Evolutionary conservation across 1,140 invertebrate species (phyloP), one percentile per base, ranked within the genome.

Genomic region (Potamilus streckersoni): DNA sequence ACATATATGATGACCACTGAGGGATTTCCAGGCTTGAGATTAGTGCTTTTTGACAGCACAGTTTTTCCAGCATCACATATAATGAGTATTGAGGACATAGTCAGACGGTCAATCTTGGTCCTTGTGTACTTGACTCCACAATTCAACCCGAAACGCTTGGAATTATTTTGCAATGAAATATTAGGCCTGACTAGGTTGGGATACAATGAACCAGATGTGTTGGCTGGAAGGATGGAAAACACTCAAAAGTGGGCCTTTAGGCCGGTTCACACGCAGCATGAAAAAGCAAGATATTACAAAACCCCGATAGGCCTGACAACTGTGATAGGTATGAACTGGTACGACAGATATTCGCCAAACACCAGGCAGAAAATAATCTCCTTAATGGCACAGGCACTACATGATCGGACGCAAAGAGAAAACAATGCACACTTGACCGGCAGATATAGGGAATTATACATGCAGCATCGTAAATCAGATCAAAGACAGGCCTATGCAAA

Each of bases 1-100:
- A 31, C 16, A 17, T 2, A n/a, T 27, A 58, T 76, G n/a, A 27
- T 49, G 17, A n/a, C 49, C 20, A 27, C 55, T 23, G 19, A 0
- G 12, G 11, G 60, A 19, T 1, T 27, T 11, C 57, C 31, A 23
- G 74, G 66, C 20, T 20, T 71, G 15, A 63, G 69, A 59, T 71
- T 76, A 58, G 74, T 71, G 65, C 31, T 76, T 5, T 76, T 66
- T 67, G 74, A 76, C 69, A 76, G 74, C 55, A 64, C 71, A 59
- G 49, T 60, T n/a, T 76, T 76, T 23, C 55, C 57, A 15, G 69
- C 71, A 49, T 76, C 74, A 16, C 71, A 71, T 13, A 67, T 76
- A 8, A 56, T 66, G 57, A 58, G 71, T 2, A 58, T 76, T 16
- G 68, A 71, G 57, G 74, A 76, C 55, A 64, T 76, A n/a, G 23